Conservation (phyloP, 2,113 vertebrate species). For the Heterotilapia buettikoferi region DNA sequence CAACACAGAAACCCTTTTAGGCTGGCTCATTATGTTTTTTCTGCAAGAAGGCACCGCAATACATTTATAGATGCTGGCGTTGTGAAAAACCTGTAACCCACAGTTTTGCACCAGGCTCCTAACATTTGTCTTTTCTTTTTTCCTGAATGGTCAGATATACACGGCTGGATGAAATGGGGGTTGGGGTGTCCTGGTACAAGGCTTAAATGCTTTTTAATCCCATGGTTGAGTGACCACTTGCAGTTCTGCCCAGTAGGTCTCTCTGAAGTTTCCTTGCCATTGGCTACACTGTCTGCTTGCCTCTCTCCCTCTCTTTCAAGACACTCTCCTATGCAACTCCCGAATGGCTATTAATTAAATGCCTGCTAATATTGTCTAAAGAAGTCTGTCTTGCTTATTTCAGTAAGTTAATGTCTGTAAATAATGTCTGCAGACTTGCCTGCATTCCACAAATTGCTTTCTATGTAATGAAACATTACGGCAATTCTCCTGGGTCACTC, state of each 20-base stretch:
- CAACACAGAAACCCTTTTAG: slow-evolving; percentile 73
- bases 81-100: slow-evolving; percentile 39
- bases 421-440: slow-evolving; percentile 24
- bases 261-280: slow-evolving; percentile 40
- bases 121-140: slow-evolving; percentile 45
- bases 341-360: slow-evolving; percentile 58
- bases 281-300: slow-evolving; percentile 16
- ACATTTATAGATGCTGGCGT: slow-evolving; percentile 42
- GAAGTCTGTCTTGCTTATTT: slow-evolving; percentile 37
- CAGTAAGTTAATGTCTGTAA: slow-evolving; percentile 28
- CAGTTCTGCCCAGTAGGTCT: slow-evolving; percentile 56
- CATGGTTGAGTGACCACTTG: slow-evolving; percentile 69
- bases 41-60: slow-evolving; percentile 52
- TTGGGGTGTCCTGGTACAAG: slow-evolving; percentile 41
- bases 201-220: slow-evolving; percentile 76
- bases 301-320: neutral
- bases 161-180: slow-evolving; percentile 8
- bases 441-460: slow-evolving; percentile 27
- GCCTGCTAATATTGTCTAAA: slow-evolving; percentile 40
- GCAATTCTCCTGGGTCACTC: slow-evolving; percentile 41
- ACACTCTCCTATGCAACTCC: slow-evolving; percentile 22
- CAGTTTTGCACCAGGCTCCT: slow-evolving; percentile 25
- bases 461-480: slow-evolving; percentile 48
- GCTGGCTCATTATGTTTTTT: slow-evolving; percentile 66
- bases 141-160: slow-evolving; percentile 50